Base-by-base conservation (phyloP, 2,888 invertebrate genomes). In the Apomyelois bistriatella region DNA sequence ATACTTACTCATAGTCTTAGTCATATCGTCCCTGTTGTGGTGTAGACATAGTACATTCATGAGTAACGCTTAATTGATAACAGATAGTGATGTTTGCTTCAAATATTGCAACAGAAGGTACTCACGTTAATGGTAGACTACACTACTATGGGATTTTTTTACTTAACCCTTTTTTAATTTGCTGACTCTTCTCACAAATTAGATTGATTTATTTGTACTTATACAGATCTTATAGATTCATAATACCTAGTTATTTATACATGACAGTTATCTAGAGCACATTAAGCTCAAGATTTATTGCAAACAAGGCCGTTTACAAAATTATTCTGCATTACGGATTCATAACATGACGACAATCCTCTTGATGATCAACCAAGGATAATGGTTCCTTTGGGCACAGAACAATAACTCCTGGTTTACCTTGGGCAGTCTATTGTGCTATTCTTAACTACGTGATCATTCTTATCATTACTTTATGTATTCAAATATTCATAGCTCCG, bases 381-480 rank as follows among this genome's bases (percentile, higher is more conserved):
- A 64, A 63, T 62, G 55, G 62, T 56, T 66, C 68, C 72, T 51
- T 54, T 56, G 60, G 63, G 70, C 59, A 59, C 57, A 53, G 52
- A 53, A 72, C 70, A 70, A 72, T 68, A 61, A 54, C 55, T 59
- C 58, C 54, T 53, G 58, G 5, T 63, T 74, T 69, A 67, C 77
- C 78, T 78, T 77, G 75, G 65, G 58, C 55, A 47, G 32, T 58
- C 67, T 58, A 69, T 72, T 73, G 71, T 66, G 64, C 59, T 43
- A 55, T 53, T n/a, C 55, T 59, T 60, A 62, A 60, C 57, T 65
- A 76, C 76, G 76, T 78, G 77, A 77, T 67, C 60, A 66, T 64
- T 64, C 57, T 61, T 60, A 59, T 59, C 32, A 16, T 46, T 46
- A 32, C 16, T 2, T 35, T 46, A 30, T 30, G 22, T 22, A 22